Conservation (phyloP, 2,888 invertebrate species). For the Catocala nupta region DNA sequence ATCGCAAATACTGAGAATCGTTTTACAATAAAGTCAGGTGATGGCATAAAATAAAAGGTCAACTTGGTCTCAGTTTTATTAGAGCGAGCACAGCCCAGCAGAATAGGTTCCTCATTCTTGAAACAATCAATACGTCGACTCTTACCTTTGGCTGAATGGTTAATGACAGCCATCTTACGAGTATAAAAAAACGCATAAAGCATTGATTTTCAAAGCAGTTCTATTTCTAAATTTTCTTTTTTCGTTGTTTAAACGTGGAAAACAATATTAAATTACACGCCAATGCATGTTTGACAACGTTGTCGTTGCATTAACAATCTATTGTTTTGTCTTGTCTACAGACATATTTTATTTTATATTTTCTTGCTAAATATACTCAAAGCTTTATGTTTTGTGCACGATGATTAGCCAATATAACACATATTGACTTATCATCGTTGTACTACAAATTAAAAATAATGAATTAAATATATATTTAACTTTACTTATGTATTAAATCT, state of each 20-base stretch:
- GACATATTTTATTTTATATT: background rate
- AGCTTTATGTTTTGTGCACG: no score
- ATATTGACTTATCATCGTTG: no score
- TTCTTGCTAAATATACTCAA: background rate
- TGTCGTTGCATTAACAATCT: slow-evolving; percentile 8
- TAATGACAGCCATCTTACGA: slow-evolving; percentile 15
- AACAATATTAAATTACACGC: background rate
- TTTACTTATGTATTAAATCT: background rate
- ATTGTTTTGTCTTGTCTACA: slow-evolving; percentile 2
- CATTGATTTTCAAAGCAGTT: background rate
- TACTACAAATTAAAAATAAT: no score
- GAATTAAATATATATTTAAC: no score
- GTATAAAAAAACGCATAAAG: background rate
- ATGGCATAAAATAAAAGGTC: slow-evolving; percentile 46
- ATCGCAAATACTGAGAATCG: slow-evolving; percentile 49
- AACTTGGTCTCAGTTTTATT: slow-evolving; percentile 43
- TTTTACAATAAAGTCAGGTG: slow-evolving; percentile 47
- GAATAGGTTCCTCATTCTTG: slow-evolving; percentile 29
- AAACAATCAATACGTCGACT: slow-evolving; percentile 15
- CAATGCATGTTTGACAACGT: slow-evolving; percentile 3
- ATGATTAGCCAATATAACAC: no score
- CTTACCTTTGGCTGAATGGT: slow-evolving; percentile 20
- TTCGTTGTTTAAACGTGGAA: no score
- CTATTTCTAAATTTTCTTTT: background rate
- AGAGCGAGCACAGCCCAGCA: slow-evolving; percentile 18